Base-by-base conservation (phyloP, 2,797 vertebrate species). In the Poeciliopsis turneri region DNA sequence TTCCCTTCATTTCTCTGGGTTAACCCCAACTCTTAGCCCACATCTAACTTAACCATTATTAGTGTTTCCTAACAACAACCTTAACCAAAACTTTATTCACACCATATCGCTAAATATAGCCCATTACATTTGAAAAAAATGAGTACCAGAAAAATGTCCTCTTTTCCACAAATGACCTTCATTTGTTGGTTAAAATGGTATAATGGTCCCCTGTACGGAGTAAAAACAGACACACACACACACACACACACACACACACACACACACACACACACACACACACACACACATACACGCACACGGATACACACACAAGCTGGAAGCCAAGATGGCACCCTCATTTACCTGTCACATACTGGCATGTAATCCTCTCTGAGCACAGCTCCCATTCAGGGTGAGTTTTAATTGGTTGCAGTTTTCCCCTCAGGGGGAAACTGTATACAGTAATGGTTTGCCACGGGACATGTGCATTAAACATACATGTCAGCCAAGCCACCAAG, bases 391-490 rank as follows among this genome's bases (percentile, higher is more conserved):
- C 77, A 74, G 73, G 59, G 82, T 75, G 82, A 75, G 53, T 85
- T 92, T 89, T 93, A 93, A 93, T 93, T 93, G 92, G 88, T 80
- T 73, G 73, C 86, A 70, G 53, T n/a, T 84, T 72, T 89, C 86
- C 86, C 88, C 13, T 0, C 84, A 83, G 88, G 84, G 75, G 74
- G 28, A 76, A 79, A 75, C 66, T 76, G 73, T 74, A 45, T 86
- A 78, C 84, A 5, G 79, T 87, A 90, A 90, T 90, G 86, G 84
- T 91, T 87, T 87, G 70, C 79, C 87, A 75, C 77, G 88, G 88
- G 87, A 92, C 66, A 79, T 76, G 75, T 78, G 83, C 88, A 87
- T 90, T 88, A 88, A 90, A 84, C 74, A 87, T 79, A 64, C 46
- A 74, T 55, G 76, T 77, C 85, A 87, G 70, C 68, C 45, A 15